These are phyloP conservation scores for Sminthurides bifidus DNA, from an alignment of 1,140 invertebrate genomes.

Conservation along the genomic window DNA sequence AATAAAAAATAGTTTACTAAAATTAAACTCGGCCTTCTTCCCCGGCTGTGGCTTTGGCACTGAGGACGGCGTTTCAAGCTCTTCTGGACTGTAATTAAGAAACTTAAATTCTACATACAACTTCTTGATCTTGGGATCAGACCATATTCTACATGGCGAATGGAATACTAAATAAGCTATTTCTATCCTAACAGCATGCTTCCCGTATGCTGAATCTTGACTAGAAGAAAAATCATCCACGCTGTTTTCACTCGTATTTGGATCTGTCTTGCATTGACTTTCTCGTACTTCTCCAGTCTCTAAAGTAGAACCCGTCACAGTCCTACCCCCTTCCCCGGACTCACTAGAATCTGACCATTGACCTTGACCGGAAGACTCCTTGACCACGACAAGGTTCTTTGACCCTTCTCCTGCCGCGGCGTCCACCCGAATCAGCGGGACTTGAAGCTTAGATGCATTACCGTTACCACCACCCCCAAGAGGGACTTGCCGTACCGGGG, in stretches of 20 bases:
- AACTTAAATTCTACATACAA: constrained; percentile 12
- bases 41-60: constrained; percentile 11
- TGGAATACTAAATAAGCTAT: constrained; percentile 7
- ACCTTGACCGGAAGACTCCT: neutral
- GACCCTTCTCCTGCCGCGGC: neutral
- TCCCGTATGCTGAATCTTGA: neutral
- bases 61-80: constrained; percentile 7
- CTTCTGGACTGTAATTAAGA: constrained; percentile 10
- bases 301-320: neutral
- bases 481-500: neutral
- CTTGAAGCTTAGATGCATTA: too few species aligned
- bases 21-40: constrained; percentile 12
- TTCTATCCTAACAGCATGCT: constrained; percentile 4
- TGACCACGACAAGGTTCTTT: neutral
- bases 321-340: neutral
- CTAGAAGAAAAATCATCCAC: neutral
- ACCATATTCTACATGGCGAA: neutral
- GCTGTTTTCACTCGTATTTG: neutral
- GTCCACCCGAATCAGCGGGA: too few species aligned
- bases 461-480: too few species aligned
- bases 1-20: constrained; percentile 12
- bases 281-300: neutral
- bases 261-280: neutral
- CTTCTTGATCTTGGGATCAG: constrained; percentile 7
- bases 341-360: neutral